Base-by-base conservation (phyloP, 2,888 invertebrate genomes). In the Dynastes maya region DNA sequence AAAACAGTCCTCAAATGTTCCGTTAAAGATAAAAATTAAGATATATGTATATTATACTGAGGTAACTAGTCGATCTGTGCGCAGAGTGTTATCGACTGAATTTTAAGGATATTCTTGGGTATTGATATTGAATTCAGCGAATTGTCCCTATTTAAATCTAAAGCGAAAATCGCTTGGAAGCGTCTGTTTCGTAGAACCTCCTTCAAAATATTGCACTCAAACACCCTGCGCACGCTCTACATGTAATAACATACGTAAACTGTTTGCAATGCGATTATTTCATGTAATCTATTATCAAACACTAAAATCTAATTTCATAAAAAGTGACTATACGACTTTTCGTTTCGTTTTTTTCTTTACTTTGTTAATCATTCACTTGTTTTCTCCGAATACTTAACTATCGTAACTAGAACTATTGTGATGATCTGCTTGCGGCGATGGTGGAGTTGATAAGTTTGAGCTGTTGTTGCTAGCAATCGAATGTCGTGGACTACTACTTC, bases 401-500 rank as follows among this genome's bases (percentile, higher is more conserved):
- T 93, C 93, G 84, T 92, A 93, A 85, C 92, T 92, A 71, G 93
- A 93, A 85, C 92, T 93, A 85, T 92, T 91, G 84, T 90, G 91
- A 84, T 92, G 92, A 86, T 92, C 92, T 80, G 92, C 91, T 83
- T 92, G 92, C 79, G 93, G 93, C 85, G 93, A 93, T 68, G 94
- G 94, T 72, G 94, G 94, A 67, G 93, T 94, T 82, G 94, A 94
- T 83, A 93, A 90, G 88, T 93, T 94, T 84, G 93, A 94, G 89
- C 94, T 94, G 87, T 93, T 93, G 88, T 94, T 94, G 80, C 94
- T 94, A 79, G 93, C 93, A 85, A 94, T 92, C 78, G 94, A 94
- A 87, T 93, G 93, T 79, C 94, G 91, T 63, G 94, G 94, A 87
- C 93, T 93, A 79, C 86, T 93, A 80, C 87, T 93, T 83, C 88